These are phyloP conservation scores for Muscicapa striata DNA, from an alignment of 2,797 vertebrate genomes.

Conservation along the genomic window DNA sequence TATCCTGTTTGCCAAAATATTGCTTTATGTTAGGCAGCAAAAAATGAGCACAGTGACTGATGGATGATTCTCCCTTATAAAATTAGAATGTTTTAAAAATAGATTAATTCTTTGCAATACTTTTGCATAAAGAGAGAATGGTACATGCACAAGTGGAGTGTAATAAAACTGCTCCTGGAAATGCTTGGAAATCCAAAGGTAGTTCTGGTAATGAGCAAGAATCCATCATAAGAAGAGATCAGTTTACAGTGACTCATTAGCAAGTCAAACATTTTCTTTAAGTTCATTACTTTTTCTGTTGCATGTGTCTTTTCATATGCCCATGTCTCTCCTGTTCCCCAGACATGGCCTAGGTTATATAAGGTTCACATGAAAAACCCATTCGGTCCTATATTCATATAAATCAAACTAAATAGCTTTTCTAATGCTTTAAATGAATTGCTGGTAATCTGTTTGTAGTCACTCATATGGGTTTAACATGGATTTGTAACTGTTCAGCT, in stretches of 20 bases:
- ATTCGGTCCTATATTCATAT: background rate
- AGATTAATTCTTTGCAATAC: background rate
- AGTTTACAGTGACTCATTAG: background rate
- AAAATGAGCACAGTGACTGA: background rate
- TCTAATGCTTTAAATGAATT: background rate
- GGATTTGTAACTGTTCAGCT: background rate
- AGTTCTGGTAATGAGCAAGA: background rate
- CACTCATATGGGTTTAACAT: background rate
- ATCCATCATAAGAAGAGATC: background rate
- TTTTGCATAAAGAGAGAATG: background rate
- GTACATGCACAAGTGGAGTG: fast-evolving
- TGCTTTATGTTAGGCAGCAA: background rate
- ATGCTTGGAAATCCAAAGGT: background rate
- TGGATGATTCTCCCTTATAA: background rate
- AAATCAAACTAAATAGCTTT: constrained; percentile 24
- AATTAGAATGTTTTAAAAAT: background rate
- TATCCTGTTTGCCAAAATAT: background rate
- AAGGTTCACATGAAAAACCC: background rate
- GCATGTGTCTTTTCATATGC: background rate
- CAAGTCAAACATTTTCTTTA: background rate
- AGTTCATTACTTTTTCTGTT: background rate
- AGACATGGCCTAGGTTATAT: background rate
- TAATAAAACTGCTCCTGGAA: background rate
- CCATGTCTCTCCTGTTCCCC: background rate
- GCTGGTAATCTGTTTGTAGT: background rate